These are phyloP conservation scores for Nyctibius bracteatus DNA, from an alignment of 2,113 vertebrate species.

Conservation along the genomic window DNA sequence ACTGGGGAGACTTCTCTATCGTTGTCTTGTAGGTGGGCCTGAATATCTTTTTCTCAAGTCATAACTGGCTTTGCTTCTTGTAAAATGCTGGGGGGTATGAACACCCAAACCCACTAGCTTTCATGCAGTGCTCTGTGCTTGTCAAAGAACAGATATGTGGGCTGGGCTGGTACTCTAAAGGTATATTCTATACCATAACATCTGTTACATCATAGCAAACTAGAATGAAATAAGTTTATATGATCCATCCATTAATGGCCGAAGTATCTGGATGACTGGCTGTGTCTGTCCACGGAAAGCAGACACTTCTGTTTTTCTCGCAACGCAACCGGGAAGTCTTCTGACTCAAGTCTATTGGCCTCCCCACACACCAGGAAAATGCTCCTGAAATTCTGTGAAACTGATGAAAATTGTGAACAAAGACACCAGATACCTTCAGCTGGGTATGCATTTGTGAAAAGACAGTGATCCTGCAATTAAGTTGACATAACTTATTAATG, in stretches of 20 bases:
- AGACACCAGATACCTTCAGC: background rate
- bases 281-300: background rate
- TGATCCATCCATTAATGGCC: background rate
- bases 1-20: background rate
- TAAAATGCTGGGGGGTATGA: background rate
- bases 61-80: background rate
- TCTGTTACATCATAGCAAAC: background rate
- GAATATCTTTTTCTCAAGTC: background rate
- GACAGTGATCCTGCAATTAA: background rate
- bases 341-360: background rate
- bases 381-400: background rate
- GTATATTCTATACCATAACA: background rate
- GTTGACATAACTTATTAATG: background rate
- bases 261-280: background rate
- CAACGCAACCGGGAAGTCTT: background rate
- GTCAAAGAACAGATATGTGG: background rate
- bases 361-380: background rate
- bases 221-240: background rate
- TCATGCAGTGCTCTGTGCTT: background rate
- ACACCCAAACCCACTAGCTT: background rate
- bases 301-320: accelerated
- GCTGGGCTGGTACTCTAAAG: background rate
- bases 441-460: background rate
- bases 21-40: background rate
- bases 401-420: background rate